These are phyloP conservation scores for Leuctra nigra DNA, from an alignment of 2,888 invertebrate species.

Conservation along the genomic window DNA sequence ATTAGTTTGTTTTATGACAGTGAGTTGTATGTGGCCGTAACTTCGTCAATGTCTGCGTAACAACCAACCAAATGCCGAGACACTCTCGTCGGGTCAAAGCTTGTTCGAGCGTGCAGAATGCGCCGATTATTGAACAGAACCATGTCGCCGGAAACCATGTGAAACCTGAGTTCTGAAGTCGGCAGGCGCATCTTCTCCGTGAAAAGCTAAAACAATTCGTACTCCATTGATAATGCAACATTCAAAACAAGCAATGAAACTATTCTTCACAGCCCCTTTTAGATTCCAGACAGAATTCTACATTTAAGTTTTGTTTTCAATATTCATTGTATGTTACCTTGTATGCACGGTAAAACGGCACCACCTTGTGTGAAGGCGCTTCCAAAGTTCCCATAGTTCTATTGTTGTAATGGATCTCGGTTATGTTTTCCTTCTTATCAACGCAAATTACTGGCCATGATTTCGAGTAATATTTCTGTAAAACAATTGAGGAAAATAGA, in stretches of 20 bases:
- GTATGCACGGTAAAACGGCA: conserved; percentile 38
- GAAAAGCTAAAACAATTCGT: conserved; percentile 32
- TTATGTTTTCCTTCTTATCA: conserved; percentile 34
- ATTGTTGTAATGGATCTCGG: conserved; percentile 38
- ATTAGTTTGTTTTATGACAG: too few species aligned
- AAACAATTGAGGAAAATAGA: too few species aligned
- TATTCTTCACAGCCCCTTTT: too few species aligned
- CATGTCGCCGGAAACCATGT: conserved; percentile 37
- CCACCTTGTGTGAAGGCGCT: conserved; percentile 35
- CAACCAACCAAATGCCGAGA: conserved; percentile 37
- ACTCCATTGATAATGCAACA: too few species aligned
- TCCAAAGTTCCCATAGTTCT: conserved; percentile 38
- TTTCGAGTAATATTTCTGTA: conserved; percentile 36
- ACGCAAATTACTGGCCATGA: conserved; percentile 35
- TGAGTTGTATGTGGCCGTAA: conserved; percentile 34
- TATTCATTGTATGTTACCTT: conserved; percentile 30
- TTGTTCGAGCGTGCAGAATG: conserved; percentile 36
- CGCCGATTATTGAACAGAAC: conserved; percentile 38
- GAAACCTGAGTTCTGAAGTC: conserved; percentile 33
- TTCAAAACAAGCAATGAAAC: too few species aligned
- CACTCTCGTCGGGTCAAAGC: conserved; percentile 34
- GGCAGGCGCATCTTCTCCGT: conserved; percentile 34
- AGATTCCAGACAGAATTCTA: too few species aligned
- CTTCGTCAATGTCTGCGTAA: conserved; percentile 39
- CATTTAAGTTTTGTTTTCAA: too few species aligned